Evolutionary conservation across 35 echinoderm and acorn worm species (phyloP).

Genomic region (Holothuria glaberrima): DNA sequence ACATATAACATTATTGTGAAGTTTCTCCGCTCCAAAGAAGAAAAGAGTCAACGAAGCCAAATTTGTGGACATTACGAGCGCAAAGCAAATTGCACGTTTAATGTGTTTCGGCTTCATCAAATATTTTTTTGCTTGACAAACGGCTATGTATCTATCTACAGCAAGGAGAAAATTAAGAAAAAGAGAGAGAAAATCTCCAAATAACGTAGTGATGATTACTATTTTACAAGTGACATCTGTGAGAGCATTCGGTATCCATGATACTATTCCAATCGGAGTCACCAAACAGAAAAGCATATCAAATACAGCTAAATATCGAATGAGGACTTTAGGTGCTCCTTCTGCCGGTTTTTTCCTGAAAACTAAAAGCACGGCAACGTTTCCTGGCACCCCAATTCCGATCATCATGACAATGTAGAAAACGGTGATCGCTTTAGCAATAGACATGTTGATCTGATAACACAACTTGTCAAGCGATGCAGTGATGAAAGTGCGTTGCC

Average conservation of each 20-base stretch:
- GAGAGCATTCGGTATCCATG: not conserved
- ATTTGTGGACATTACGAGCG: not conserved
- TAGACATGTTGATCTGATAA: too few species aligned
- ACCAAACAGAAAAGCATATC: conserved; percentile 1
- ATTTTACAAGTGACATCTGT: conserved; percentile 13
- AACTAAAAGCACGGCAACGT: conserved; percentile 14
- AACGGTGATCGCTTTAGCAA: not conserved
- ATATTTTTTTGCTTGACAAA: not conserved
- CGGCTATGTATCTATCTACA: conserved; percentile 4
- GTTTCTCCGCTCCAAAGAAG: not conserved
- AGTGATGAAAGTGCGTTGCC: too few species aligned
- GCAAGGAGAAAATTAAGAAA: conserved; percentile 26
- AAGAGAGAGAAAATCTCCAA: not conserved
- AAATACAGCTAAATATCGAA: conserved; percentile 26
- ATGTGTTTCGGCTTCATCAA: not conserved
- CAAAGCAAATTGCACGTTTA: not conserved
- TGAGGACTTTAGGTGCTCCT: not conserved
- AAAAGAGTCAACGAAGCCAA: not conserved
- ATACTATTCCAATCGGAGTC: not conserved
- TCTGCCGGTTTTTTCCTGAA: conserved; percentile 1
- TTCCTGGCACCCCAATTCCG: not conserved
- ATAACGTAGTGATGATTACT: not conserved
- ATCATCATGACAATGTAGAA: not conserved
- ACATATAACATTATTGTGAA: not conserved
- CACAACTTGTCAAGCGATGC: too few species aligned